These are phyloP conservation scores for Megalopta genalis DNA, from an alignment of 1,140 invertebrate species.

Conservation along the genomic window DNA sequence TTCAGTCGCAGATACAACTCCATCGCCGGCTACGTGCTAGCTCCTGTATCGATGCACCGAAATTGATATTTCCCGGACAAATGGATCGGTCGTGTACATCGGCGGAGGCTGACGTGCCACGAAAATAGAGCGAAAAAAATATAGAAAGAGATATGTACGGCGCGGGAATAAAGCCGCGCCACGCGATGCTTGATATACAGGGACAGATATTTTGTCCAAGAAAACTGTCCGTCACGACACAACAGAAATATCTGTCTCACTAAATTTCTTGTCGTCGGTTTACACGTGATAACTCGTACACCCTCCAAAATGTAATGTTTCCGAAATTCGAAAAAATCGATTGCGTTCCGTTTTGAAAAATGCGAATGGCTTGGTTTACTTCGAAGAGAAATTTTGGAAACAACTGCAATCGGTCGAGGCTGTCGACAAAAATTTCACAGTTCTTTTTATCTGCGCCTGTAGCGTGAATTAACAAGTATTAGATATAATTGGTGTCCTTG, in stretches of 20 bases:
- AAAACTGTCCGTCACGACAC: background rate
- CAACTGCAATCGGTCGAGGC: too few relatives aligned
- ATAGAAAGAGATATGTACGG: background rate
- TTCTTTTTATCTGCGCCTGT: too few relatives aligned
- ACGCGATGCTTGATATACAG: background rate
- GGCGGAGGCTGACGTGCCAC: constrained; percentile 5
- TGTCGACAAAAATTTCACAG: too few relatives aligned
- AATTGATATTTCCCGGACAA: constrained; percentile 17
- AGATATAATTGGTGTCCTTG: too few relatives aligned
- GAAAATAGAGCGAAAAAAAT: too few relatives aligned
- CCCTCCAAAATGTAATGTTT: too few relatives aligned
- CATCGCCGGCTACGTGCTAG: constrained; percentile 8
- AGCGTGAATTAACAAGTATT: too few relatives aligned
- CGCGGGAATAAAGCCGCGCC: too few relatives aligned
- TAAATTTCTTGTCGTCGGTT: constrained; percentile 25
- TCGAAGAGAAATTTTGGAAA: too few relatives aligned
- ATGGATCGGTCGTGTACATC: background rate
- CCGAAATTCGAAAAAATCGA: too few relatives aligned
- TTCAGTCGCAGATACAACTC: background rate
- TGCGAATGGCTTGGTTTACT: too few relatives aligned
- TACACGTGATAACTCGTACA: background rate
- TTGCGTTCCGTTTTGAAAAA: too few relatives aligned
- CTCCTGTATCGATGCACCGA: constrained; percentile 12
- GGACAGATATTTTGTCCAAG: background rate
- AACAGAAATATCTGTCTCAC: background rate